These are phyloP conservation scores for Chaetogeoica ovagalla DNA, from an alignment of 2,888 invertebrate species.

Conservation along the genomic window DNA sequence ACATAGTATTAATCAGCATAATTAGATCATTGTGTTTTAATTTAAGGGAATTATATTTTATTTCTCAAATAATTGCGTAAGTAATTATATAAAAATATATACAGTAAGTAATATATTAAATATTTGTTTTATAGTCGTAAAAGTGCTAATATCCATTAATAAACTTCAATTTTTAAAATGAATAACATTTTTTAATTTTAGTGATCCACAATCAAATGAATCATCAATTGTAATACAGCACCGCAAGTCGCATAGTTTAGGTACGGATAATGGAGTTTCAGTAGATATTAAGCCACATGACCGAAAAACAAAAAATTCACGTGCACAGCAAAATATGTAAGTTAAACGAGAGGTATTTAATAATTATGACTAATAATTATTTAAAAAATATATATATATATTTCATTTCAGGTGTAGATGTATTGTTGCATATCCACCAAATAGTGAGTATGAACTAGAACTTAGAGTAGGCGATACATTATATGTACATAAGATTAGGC, in stretches of 20 bases:
- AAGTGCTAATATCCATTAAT: not conserved
- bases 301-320: slow-evolving; percentile 62
- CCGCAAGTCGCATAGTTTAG: slow-evolving; percentile 81
- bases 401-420: slow-evolving; percentile 73
- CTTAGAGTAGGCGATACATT: slow-evolving; percentile 88
- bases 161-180: not conserved
- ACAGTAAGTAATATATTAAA: too few relatives aligned
- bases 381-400: slow-evolving; percentile 34
- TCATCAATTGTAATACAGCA: slow-evolving; percentile 61
- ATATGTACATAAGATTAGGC: slow-evolving; percentile 86
- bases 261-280: slow-evolving; percentile 64
- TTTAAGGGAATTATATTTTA: too few relatives aligned
- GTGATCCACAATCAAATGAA: slow-evolving; percentile 40
- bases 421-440: slow-evolving; percentile 91
- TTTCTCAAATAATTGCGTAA: too few relatives aligned
- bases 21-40: too few relatives aligned
- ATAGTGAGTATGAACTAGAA: slow-evolving; percentile 89
- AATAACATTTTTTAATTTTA: slow-evolving; percentile 19
- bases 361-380: not conserved
- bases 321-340: slow-evolving; percentile 50
- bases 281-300: slow-evolving; percentile 60
- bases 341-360: not conserved
- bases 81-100: too few relatives aligned
- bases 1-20: too few relatives aligned
- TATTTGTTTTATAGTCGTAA: not conserved